These are phyloP conservation scores for Laterallus jamaicensis DNA, from an alignment of 2,113 vertebrate genomes.

Conservation along the genomic window DNA sequence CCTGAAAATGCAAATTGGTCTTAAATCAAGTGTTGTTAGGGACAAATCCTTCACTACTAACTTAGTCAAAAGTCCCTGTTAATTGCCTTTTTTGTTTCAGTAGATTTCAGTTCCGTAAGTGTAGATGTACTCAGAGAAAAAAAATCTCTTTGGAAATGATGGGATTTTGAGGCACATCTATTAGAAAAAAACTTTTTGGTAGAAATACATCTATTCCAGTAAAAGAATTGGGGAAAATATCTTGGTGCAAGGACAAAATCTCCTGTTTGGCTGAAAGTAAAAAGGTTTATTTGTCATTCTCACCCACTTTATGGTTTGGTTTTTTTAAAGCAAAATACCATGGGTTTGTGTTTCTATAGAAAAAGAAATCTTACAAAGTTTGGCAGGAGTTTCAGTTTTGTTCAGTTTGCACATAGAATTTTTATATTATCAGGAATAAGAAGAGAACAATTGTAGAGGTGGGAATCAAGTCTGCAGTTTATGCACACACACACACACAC, in stretches of 20 bases:
- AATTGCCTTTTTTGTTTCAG: not conserved
- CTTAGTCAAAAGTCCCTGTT: not conserved
- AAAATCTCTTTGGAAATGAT: not conserved
- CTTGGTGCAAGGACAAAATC: not conserved
- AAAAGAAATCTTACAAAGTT: not conserved
- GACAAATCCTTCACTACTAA: not conserved
- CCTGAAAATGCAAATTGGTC: not conserved
- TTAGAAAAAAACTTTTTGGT: not conserved
- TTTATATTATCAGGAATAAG: not conserved
- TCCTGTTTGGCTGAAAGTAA: not conserved
- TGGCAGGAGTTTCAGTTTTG: not conserved
- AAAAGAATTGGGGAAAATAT: not conserved
- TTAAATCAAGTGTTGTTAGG: not conserved
- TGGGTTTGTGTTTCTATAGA: not conserved
- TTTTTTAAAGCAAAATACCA: not conserved
- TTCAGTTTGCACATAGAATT: not conserved
- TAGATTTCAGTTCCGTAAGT: not conserved
- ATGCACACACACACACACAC: not conserved
- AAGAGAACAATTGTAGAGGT: not conserved
- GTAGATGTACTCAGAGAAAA: not conserved
- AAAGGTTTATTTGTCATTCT: not conserved
- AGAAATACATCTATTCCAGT: not conserved
- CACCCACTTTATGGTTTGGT: not conserved
- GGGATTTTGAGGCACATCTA: not conserved
- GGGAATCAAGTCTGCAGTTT: not conserved